phyloP scores from a whole-genome alignment of 2,888 invertebrate species.

The Suillia variegata region DNA sequence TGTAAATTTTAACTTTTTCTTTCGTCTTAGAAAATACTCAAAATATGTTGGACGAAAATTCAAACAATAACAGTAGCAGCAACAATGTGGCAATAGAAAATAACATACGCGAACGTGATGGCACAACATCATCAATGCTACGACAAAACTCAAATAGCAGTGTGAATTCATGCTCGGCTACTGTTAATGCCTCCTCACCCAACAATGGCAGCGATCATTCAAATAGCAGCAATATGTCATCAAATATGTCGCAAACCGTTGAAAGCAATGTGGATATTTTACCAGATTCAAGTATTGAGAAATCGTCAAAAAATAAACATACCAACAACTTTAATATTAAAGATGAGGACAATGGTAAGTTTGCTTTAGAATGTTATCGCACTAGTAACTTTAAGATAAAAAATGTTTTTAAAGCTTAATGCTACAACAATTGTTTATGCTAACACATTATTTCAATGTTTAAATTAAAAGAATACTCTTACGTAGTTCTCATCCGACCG shows the following conservation, averaged over 20 bases:
- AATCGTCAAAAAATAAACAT: slow-evolving; percentile 9
- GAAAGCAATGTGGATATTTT: slow-evolving; percentile 32
- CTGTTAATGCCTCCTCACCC: slow-evolving; percentile 24
- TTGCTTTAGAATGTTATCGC: too few species aligned
- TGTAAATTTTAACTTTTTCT: too few species aligned
- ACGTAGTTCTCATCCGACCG: too few species aligned
- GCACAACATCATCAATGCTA: slow-evolving; percentile 7
- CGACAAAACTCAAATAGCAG: slow-evolving; percentile 25
- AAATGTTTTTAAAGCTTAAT: too few species aligned
- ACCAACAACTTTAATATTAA: slow-evolving; percentile 28
- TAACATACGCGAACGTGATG: background rate
- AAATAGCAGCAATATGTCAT: slow-evolving; percentile 36
- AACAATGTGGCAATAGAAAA: slow-evolving; percentile 3
- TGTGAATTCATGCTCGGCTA: slow-evolving; percentile 14
- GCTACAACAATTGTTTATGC: too few species aligned
- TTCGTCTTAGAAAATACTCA: too few species aligned
- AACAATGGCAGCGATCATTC: slow-evolving; percentile 33
- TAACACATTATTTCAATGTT: too few species aligned
- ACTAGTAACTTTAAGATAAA: too few species aligned
- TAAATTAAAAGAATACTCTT: too few species aligned
- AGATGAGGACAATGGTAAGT: slow-evolving; percentile 46
- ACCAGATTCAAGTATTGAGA: slow-evolving; percentile 39
- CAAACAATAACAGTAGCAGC: slow-evolving; percentile 27
- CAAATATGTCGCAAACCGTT: slow-evolving; percentile 28
- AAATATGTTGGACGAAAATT: slow-evolving; percentile 37